Base-by-base conservation (phyloP, 2,113 vertebrate genomes). In the Zapus hudsonius region DNA sequence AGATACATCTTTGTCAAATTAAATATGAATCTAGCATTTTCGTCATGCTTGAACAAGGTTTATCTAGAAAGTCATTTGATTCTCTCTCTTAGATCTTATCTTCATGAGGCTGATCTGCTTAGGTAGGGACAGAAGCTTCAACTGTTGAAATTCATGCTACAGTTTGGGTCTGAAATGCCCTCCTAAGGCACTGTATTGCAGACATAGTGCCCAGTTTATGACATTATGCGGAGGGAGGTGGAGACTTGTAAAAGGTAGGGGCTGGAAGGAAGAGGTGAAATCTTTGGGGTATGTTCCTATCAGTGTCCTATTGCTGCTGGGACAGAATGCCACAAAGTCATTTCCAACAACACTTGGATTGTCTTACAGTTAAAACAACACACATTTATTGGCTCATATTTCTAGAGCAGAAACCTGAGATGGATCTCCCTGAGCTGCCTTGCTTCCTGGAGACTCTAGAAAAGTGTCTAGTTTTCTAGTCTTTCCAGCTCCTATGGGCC, bases 31-130 rank as follows among this genome's bases (percentile, higher is more conserved):
- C 64, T 10, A n/a, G 8, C 17, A 40, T 69, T 93, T 78, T 61
- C 63, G 10, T 93, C 36, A 57, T 52, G 19, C 63, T 89, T 81
- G 40, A 59, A 5, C 47, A 74, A 27, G 27, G 61, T 81, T 90
- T 81, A 82, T 93, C 80, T 89, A 12, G 31, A 76, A 44, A 38
- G 29, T 72, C 76, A 27, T 78, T 92, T 92, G 36, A 38, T 55
- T 90, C 52, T 63, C 47, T 90, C 52, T 63, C 47, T 93, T 55
- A 67, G 59, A 38, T 83, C 92, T 91, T 84, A 47, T 91, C 61
- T 81, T 70, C 40, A 79, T 36, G 23, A 55, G 74, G 13, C 13
- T 87, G 67, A 76, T 57, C 76, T 61, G 38, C 72, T 95, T 36
- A 22, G 27, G 12, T 69, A 64, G 52, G 13, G 22, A 11, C 57